Percentiles rank a stretch among this genome's conserved stretches.
phyloP scores from a whole-genome alignment of 2,888 invertebrate genomes.

The Epirrita christyi region DNA sequence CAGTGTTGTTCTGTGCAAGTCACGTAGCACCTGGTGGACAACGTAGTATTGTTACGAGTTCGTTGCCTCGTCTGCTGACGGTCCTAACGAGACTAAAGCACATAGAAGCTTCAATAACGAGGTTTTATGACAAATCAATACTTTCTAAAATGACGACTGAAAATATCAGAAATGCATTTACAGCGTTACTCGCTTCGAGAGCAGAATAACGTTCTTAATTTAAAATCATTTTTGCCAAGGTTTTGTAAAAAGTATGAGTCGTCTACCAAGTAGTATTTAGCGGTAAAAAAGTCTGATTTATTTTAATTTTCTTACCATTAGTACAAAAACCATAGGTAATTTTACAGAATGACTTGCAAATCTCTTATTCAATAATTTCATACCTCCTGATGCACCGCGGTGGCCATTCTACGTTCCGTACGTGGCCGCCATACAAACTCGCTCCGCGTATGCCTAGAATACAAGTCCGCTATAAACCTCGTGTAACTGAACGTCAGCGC shows the following conservation, averaged over 20 bases:
- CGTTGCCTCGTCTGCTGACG: constrained; percentile 18
- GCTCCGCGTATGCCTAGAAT: constrained; percentile 25
- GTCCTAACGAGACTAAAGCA: constrained; percentile 23
- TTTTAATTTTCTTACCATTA: no score
- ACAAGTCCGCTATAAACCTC: constrained; percentile 19
- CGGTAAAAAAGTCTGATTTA: no score
- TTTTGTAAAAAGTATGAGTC: no score
- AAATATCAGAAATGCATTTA: constrained; percentile 28
- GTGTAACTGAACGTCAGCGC: constrained; percentile 29
- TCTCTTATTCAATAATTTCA: constrained; percentile 17
- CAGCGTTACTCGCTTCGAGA: constrained; percentile 11
- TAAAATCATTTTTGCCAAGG: background rate
- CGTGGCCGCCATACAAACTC: constrained; percentile 35
- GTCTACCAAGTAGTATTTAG: no score
- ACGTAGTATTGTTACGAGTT: constrained; percentile 19
- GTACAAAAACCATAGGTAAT: background rate
- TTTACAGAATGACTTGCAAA: constrained; percentile 17
- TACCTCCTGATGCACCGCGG: constrained; percentile 22
- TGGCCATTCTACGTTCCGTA: constrained; percentile 30
- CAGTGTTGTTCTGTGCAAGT: background rate
- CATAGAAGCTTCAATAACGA: constrained; percentile 21
- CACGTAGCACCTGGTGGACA: constrained; percentile 23
- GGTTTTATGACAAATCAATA: constrained; percentile 21
- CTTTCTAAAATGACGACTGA: constrained; percentile 20
- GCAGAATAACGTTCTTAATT: constrained; percentile 5